Evolutionary conservation across 2,113 vertebrate species (phyloP).

Genomic region (Sarotherodon lohbergeri): DNA sequence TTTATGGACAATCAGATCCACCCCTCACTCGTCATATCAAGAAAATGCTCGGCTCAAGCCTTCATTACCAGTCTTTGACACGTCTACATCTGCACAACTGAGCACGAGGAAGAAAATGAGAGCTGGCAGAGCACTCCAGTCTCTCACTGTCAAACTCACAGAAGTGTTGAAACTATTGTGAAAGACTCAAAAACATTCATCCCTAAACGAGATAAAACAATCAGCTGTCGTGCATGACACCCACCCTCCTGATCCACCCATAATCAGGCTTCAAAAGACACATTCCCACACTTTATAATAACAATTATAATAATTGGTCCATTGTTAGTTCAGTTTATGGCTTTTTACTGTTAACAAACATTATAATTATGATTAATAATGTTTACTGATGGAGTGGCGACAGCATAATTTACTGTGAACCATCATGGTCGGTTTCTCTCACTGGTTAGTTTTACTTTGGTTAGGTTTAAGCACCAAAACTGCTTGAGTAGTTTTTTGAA

Average conservation of each 20-base stretch:
- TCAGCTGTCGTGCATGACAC: background rate
- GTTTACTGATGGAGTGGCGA: rapidly evolving
- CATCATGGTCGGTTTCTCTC: background rate
- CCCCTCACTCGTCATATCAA: background rate
- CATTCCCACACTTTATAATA: background rate
- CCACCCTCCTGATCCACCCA: background rate
- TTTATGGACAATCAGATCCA: background rate
- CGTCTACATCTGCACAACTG: background rate
- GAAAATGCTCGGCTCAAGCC: background rate
- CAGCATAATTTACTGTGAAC: background rate
- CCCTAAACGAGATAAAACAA: background rate
- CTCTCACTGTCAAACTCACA: background rate
- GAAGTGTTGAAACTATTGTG: background rate
- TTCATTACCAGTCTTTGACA: background rate
- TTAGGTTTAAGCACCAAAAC: background rate
- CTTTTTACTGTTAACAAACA: background rate
- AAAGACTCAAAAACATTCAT: background rate
- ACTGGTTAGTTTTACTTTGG: background rate
- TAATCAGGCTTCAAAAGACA: background rate
- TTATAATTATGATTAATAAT: background rate
- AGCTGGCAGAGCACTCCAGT: background rate
- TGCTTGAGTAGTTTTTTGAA: background rate
- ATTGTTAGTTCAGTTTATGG: background rate
- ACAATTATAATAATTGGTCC: background rate
- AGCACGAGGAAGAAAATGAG: background rate